Percentiles rank a stretch among this genome's conserved stretches.
Evolutionary conservation across 2,797 vertebrate species (phyloP).

Genomic region (Leuciscus waleckii): DNA sequence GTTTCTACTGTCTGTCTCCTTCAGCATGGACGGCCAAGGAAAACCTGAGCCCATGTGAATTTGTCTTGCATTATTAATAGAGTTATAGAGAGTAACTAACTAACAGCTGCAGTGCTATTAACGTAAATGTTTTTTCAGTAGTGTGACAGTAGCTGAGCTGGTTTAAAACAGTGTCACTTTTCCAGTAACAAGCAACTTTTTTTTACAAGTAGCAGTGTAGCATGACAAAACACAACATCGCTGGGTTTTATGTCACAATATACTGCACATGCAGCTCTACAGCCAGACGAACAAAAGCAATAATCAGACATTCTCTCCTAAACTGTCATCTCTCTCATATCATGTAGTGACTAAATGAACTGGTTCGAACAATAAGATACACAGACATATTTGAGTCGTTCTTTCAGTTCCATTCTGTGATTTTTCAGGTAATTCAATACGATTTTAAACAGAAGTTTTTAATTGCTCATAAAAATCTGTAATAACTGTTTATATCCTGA

Average conservation of each 20-base stretch:
- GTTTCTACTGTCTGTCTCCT: not conserved
- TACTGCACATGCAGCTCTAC: not conserved
- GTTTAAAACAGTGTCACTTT: not conserved
- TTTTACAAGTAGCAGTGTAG: not conserved
- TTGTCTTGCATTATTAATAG: not conserved
- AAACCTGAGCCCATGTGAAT: not conserved
- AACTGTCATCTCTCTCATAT: not conserved
- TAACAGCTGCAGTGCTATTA: not conserved
- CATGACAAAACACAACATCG: not conserved
- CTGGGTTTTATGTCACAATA: not conserved
- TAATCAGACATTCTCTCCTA: not conserved
- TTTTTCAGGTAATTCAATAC: not conserved
- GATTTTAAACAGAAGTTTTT: not conserved
- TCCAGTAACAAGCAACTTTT: slow-evolving; percentile 10
- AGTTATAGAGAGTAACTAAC: not conserved
- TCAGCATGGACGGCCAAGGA: not conserved
- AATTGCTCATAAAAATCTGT: not conserved
- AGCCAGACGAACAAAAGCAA: not conserved
- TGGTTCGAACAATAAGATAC: not conserved
- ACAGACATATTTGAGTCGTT: not conserved
- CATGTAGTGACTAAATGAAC: not conserved
- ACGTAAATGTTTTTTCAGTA: not conserved
- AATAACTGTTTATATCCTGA: not conserved
- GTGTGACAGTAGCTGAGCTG: not conserved
- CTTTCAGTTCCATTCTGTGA: not conserved